A percentile compares a stretch with the other conserved stretches of the same genome.
These are phyloP conservation scores for Rhopalosiphum padi DNA, from an alignment of 1,140 invertebrate genomes.

Conservation along the genomic window DNA sequence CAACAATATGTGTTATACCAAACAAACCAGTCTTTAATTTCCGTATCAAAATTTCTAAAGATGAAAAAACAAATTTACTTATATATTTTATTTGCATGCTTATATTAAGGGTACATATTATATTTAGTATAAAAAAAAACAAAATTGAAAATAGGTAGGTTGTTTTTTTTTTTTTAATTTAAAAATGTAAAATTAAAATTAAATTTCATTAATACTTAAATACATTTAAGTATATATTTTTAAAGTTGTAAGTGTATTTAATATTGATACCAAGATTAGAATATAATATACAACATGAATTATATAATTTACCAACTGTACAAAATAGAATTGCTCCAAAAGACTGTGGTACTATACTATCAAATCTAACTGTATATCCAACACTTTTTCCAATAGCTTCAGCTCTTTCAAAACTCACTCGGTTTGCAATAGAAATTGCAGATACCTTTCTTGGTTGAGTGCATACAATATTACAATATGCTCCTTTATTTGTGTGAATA, in stretches of 20 bases:
- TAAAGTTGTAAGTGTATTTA: background rate
- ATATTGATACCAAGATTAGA: background rate
- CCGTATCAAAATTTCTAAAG: conserved; percentile 80
- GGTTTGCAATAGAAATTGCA: conserved; percentile 90
- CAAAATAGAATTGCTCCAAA: conserved; percentile 96
- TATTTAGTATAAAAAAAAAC: too few relatives aligned
- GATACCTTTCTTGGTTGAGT: conserved; percentile 95
- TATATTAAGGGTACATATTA: background rate
- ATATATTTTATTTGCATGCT: background rate
- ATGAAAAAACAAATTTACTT: background rate
- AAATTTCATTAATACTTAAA: background rate
- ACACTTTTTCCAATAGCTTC: conserved; percentile 83
- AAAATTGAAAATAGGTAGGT: too few relatives aligned
- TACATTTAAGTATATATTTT: background rate
- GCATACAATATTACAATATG: conserved; percentile 86
- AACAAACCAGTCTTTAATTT: conserved; percentile 87
- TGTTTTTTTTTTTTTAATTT: too few relatives aligned
- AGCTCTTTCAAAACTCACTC: conserved; percentile 85
- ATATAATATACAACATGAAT: background rate
- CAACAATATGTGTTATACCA: conserved; percentile 88
- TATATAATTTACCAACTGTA: conserved; percentile 76
- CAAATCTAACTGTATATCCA: conserved; percentile 93
- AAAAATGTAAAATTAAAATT: background rate
- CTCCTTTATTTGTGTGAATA: conserved; percentile 80
- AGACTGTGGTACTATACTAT: conserved; percentile 84